Evolutionary conservation across 1,140 invertebrate genomes (phyloP), one percentile per base, ranked within the genome.

Genomic region (Zaprionus tsacasi): DNA sequence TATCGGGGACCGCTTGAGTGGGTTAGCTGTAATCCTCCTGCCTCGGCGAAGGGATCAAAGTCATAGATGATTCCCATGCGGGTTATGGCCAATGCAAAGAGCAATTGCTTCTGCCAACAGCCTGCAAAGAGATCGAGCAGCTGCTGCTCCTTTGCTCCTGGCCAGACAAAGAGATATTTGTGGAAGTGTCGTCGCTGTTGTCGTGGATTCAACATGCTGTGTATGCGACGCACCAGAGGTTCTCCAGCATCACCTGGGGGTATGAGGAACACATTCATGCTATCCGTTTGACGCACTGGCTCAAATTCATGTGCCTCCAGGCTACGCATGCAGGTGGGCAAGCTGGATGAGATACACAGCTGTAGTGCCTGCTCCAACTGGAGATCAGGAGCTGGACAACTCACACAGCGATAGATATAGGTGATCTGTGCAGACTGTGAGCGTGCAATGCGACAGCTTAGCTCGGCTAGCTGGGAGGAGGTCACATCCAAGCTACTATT

Each of bases 151-250:
- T 6, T 43, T 6, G 87, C 83, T 4, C 35, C 57, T 2, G 78
- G 75, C 91, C 91, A 92, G 3, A 92, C 30, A 8, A 92, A 92
- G 10, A 92, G 36, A 64, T 92, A 92, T 56, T 89, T 88, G 30
- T 92, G 91, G 2, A 81, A 36, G 8, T 82, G 79, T 1, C 87
- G 90, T 0, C 72, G 66, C 0, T 35, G 45, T 63, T 92, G 91
- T 6, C 54, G 70, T 4, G 81, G 59, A 81, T 92, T 92, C 5
- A 92, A 17, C 77, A 91, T 82, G 15, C 70, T 27, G 48, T 75
- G 15, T 11, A 92, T 88, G 0, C 81, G 74, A 25, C 70, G 65
- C 7, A 82, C 60, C 6, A 83, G 4, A 6, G 68, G 45, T 11
- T 73, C 61, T 1, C 76, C 70, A 1, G 48, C 43, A 1, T 45